Conservation (phyloP, 2,888 invertebrate species). For the Erebia ligea region DNA sequence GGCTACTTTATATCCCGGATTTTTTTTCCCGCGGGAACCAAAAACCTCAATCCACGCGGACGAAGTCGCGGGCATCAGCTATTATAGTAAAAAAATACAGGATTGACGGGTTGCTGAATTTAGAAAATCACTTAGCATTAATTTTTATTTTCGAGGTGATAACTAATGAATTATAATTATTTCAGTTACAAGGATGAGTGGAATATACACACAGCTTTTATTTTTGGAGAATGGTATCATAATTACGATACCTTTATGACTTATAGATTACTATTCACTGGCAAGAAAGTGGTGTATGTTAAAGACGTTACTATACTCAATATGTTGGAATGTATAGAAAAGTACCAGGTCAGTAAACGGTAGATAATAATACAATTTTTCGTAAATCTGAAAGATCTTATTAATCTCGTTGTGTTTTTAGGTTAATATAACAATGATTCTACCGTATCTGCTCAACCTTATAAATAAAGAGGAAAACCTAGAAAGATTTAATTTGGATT, state of each 20-base stretch:
- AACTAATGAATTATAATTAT: not conserved
- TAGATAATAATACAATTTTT: not conserved
- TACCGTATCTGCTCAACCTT: slow-evolving; percentile 56
- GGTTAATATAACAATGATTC: slow-evolving; percentile 61
- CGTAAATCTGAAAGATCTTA: not conserved
- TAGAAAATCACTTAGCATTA: no score
- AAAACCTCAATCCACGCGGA: no score
- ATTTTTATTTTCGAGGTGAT: not conserved
- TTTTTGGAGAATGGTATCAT: slow-evolving; percentile 66
- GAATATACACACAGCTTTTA: slow-evolving; percentile 50
- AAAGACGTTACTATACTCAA: slow-evolving; percentile 45
- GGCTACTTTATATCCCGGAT: no score
- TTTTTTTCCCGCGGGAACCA: no score
- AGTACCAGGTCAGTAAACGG: slow-evolving; percentile 50
- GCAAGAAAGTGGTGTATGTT: slow-evolving; percentile 60
- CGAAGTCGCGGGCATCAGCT: no score
- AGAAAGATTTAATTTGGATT: slow-evolving; percentile 54
- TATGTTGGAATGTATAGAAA: slow-evolving; percentile 53
- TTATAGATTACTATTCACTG: slow-evolving; percentile 59
- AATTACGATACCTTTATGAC: slow-evolving; percentile 68
- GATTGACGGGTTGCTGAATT: no score
- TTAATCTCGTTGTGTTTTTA: slow-evolving; percentile 43
- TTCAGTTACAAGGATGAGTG: slow-evolving; percentile 6
- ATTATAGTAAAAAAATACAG: no score
- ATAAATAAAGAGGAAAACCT: slow-evolving; percentile 53